Percentiles rank a stretch among this genome's conserved stretches.
Conservation (phyloP, 2,113 vertebrate genomes). For the Esox niger region DNA sequence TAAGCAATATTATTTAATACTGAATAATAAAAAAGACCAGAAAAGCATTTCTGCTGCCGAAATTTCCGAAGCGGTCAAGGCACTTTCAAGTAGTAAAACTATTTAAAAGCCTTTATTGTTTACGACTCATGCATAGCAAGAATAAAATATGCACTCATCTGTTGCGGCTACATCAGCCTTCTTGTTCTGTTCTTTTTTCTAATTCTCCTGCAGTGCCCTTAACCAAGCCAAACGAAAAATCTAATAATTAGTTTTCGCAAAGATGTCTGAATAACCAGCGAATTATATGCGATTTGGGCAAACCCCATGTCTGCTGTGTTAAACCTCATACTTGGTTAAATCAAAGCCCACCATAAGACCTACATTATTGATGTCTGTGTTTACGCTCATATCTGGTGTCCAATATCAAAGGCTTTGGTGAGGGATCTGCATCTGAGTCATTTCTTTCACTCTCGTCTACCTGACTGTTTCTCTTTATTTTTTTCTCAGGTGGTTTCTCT, state of each 20-base stretch:
- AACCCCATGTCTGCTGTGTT: slow-evolving; percentile 12
- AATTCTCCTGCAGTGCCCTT: no score
- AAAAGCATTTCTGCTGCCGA: no score
- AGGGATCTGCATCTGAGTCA: no score
- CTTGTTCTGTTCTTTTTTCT: slow-evolving; percentile 39
- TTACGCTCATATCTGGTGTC: slow-evolving; percentile 54
- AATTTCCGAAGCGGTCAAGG: no score
- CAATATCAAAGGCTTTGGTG: slow-evolving; percentile 39
- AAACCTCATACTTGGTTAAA: slow-evolving; percentile 41
- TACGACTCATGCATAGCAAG: no score
- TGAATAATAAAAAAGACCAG: no score
- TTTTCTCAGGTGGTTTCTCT: slow-evolving; percentile 75
- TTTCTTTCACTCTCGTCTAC: no score
- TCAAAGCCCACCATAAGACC: slow-evolving; percentile 25
- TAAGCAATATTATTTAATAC: no score
- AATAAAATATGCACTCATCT: no score
- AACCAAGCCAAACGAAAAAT: neutral
- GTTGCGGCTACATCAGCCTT: no score
- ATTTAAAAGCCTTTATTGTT: no score
- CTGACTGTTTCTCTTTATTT: neutral
- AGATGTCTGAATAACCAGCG: slow-evolving; percentile 26
- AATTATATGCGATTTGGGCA: slow-evolving; percentile 40
- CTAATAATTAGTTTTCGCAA: slow-evolving; percentile 29
- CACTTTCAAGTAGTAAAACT: no score
- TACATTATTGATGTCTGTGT: slow-evolving; percentile 71